Evolutionary conservation across 2,797 vertebrate genomes (phyloP), one percentile per base, ranked within the genome.

Genomic region (Numenius phaeopus): DNA sequence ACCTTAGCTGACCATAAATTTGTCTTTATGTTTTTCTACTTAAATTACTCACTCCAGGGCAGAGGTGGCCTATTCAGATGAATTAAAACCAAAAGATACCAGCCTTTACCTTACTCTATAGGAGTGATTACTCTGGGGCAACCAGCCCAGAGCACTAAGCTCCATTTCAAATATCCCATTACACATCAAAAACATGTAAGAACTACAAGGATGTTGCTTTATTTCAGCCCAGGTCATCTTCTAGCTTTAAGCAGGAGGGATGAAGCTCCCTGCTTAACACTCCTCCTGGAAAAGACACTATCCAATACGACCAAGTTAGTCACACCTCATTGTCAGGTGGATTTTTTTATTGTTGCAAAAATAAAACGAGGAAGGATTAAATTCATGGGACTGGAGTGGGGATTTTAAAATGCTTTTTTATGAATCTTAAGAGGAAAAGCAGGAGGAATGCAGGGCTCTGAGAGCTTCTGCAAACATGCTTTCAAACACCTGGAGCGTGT

Each of bases 371-470:
- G 26, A 93, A 71, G 69, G 55, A 91, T 94, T 94, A 79, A 80
- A 85, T 75, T 46, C 3, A 7, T 34, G 58, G n/a, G 62, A 66
- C 81, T 27, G 11, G 54, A 72, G 54, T 21, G 40, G 84, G 71
- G 72, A 84, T 83, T 94, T 96, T 82, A 4, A 59, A 85, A 73
- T 2, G 40, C 12, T 44, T 89, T 91, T 93, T 71, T 70, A 81
- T 77, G 66, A 79, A 47, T 91, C 69, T 57, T 86, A 87, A 96
- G 4, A 88, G 82, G 77, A 97, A 79, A 95, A 13, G 54, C 71
- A 77, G 52, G 59, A 94, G 83, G 77, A 97, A 94, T 88, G 87
- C 75, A 90, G 77, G 52, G 73, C 2, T 1, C 67, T 39, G n/a
- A 93, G 54, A 49, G 54, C 42, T 72, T 77, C 87, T 75, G 46